These are phyloP conservation scores for Cossypha dichroa DNA, from an alignment of 2,797 vertebrate species.

Conservation along the genomic window DNA sequence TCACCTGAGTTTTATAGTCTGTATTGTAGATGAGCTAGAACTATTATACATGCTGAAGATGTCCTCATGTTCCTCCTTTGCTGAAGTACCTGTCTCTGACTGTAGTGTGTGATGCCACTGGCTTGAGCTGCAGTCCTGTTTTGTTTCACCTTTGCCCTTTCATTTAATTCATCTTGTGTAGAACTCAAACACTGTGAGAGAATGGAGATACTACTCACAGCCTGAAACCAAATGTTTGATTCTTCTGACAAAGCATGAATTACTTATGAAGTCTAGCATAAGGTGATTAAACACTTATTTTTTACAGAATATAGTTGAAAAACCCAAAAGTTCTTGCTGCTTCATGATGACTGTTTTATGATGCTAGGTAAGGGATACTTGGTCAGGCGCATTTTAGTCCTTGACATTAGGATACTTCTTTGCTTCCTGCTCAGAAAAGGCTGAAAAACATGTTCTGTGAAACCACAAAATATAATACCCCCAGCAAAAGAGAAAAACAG, in stretches of 20 bases:
- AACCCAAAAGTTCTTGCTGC: background rate
- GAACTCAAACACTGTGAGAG: background rate
- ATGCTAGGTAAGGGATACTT: background rate
- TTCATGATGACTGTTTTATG: background rate
- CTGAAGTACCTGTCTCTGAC: constrained; percentile 4
- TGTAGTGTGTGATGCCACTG: background rate
- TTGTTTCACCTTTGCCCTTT: background rate
- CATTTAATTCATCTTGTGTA: background rate
- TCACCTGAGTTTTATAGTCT: constrained; percentile 25
- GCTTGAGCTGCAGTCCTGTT: background rate
- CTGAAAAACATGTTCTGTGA: background rate
- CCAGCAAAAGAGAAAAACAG: background rate
- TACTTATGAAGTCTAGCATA: background rate
- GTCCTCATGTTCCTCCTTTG: background rate
- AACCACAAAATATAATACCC: background rate
- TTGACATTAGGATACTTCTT: background rate
- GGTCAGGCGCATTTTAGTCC: background rate
- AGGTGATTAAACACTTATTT: background rate
- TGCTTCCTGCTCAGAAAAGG: background rate
- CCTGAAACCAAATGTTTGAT: background rate
- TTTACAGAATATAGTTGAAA: background rate
- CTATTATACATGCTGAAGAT: background rate
- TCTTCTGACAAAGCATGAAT: background rate
- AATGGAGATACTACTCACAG: background rate
- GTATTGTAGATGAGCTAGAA: background rate